Conservation (phyloP, 2,113 vertebrate species). For the Peromyscus maniculatus region DNA sequence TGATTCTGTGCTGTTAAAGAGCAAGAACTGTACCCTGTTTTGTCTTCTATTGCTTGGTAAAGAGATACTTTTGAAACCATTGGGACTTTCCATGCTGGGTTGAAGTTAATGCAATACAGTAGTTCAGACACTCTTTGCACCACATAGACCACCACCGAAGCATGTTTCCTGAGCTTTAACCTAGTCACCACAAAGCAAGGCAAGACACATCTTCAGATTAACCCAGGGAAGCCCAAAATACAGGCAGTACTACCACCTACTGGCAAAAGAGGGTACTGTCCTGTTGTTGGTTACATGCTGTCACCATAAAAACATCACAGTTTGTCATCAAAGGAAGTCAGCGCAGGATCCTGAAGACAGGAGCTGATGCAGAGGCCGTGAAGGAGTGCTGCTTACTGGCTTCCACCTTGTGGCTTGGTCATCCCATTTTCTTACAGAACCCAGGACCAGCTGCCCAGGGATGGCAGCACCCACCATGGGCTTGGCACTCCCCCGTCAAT, state of each 20-base stretch:
- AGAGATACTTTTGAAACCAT: constrained; percentile 21
- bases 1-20: constrained; percentile 21
- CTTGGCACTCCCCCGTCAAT: not conserved
- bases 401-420: not conserved
- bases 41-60: constrained; percentile 41
- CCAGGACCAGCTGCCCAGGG: not conserved
- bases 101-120: constrained; percentile 38
- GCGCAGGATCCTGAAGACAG: not conserved
- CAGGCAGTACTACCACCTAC: constrained; percentile 69
- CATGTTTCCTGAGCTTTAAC: constrained; percentile 37
- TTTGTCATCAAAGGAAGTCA: not conserved
- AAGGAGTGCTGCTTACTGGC: not conserved
- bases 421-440: not conserved
- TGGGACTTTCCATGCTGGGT: not conserved
- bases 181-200: not conserved
- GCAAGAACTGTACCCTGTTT: constrained; percentile 23
- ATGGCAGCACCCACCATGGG: not conserved
- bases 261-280: constrained; percentile 63
- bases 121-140: constrained; percentile 26
- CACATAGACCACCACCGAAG: not conserved
- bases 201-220: not conserved
- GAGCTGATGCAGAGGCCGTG: not conserved
- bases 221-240: not conserved
- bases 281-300: constrained; percentile 38
- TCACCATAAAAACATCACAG: not conserved